Evolutionary conservation across 1,140 invertebrate genomes (phyloP).

Genomic region (Battus philenor): DNA sequence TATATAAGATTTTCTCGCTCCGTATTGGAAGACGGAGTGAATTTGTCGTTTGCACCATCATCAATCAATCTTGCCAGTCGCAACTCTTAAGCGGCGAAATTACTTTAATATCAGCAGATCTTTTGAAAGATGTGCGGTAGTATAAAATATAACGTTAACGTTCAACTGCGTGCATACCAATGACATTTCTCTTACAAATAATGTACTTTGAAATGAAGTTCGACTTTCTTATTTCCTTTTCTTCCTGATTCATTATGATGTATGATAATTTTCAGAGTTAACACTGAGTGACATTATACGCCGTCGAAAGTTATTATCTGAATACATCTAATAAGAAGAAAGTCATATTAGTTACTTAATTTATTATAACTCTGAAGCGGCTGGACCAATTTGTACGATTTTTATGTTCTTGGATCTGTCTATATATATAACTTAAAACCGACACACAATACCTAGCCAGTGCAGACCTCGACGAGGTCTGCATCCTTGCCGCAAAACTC

Average conservation of each 20-base stretch:
- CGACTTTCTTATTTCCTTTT: constrained; percentile 24
- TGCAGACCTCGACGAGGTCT: too few species aligned
- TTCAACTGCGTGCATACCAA: constrained; percentile 18
- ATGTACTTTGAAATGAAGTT: constrained; percentile 25
- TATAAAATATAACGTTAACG: constrained; percentile 44
- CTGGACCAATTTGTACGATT: too few species aligned
- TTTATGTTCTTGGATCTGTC: too few species aligned
- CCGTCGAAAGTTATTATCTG: too few species aligned
- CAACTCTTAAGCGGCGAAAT: constrained; percentile 58
- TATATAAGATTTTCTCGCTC: constrained; percentile 27
- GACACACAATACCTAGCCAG: too few species aligned
- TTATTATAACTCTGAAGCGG: too few species aligned
- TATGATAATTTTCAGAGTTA: too few species aligned
- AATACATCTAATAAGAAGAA: too few species aligned
- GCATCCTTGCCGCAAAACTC: too few species aligned
- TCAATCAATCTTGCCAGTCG: constrained; percentile 56
- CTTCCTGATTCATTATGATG: constrained; percentile 8
- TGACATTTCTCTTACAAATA: constrained; percentile 17
- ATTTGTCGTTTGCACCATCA: constrained; percentile 51
- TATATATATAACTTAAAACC: too few species aligned
- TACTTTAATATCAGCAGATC: constrained; percentile 61
- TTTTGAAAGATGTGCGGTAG: constrained; percentile 36
- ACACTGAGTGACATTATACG: too few species aligned
- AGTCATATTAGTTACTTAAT: too few species aligned
- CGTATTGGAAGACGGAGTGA: constrained; percentile 38